Evolutionary conservation across 2,797 vertebrate genomes (phyloP).

Genomic region (Falco berigora): DNA sequence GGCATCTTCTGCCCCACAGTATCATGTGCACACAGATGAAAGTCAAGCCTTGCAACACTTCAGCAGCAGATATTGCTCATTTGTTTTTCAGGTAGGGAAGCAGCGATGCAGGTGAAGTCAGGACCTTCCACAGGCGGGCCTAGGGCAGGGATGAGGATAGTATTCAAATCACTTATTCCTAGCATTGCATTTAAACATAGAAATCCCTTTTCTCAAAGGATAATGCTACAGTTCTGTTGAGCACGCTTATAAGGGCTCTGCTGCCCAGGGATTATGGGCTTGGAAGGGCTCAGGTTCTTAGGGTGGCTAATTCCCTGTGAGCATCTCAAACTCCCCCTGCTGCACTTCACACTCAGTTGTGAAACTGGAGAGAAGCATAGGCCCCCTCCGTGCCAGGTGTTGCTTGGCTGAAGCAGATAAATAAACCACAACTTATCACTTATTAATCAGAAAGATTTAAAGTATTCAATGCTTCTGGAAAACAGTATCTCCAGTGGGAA

Average conservation of each 20-base stretch:
- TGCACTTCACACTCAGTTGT: neutral
- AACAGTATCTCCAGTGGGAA: neutral
- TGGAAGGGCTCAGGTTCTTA: neutral
- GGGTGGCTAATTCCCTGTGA: neutral
- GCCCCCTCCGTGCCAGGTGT: neutral
- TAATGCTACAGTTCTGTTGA: neutral
- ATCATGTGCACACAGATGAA: neutral
- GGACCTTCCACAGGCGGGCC: neutral
- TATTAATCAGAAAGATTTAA: constrained; percentile 54
- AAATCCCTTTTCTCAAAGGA: neutral
- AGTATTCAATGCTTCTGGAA: constrained; percentile 16
- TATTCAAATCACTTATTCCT: neutral
- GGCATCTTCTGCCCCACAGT: neutral
- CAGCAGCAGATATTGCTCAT: neutral
- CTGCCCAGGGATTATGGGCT: neutral
- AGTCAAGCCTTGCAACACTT: neutral
- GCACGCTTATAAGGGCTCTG: neutral
- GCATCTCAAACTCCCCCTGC: neutral
- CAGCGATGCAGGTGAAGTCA: neutral
- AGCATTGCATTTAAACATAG: neutral
- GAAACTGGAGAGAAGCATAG: neutral
- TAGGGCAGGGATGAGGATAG: neutral
- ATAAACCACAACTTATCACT: constrained; percentile 36
- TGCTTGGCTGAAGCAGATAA: neutral
- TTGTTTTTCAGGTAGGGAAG: neutral